phyloP scores from a whole-genome alignment of 2,888 invertebrate species.

The Lasioglossum leucozonium region DNA sequence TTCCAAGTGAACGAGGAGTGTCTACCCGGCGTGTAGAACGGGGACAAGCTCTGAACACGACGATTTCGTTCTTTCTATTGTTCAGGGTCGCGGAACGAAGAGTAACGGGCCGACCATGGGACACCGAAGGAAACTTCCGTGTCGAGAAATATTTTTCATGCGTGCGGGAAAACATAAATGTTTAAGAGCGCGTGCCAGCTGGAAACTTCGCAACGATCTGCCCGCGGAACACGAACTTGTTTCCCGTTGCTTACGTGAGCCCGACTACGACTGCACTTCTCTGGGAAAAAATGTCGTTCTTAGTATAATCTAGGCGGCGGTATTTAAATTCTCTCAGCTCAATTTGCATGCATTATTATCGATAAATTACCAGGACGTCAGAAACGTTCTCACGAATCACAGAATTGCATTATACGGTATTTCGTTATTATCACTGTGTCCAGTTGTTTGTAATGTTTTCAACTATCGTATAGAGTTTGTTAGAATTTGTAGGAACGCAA shows the following conservation, averaged over 20 bases:
- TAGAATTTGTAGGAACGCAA: background rate
- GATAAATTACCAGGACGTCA: background rate
- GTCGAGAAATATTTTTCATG: slow-evolving; percentile 39
- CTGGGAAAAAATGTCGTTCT: background rate
- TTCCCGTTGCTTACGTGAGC: slow-evolving; percentile 28
- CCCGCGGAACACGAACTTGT: slow-evolving; percentile 43
- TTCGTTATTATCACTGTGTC: too few species aligned
- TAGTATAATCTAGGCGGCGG: slow-evolving; percentile 2
- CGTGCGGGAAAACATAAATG: slow-evolving; percentile 50
- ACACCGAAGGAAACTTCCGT: slow-evolving; percentile 30
- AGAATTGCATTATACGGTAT: background rate
- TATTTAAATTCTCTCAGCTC: background rate
- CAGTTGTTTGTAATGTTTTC: too few species aligned
- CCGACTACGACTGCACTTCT: background rate
- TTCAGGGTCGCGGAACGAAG: slow-evolving; percentile 39
- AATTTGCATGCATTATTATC: background rate
- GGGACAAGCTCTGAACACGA: slow-evolving; percentile 14
- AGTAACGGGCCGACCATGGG: slow-evolving; percentile 26
- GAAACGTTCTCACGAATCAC: background rate
- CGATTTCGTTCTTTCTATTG: slow-evolving; percentile 39
- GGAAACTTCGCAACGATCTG: slow-evolving; percentile 32
- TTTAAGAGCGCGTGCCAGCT: slow-evolving; percentile 39
- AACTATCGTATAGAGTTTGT: background rate
- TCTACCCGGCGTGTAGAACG: background rate
- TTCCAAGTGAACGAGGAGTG: slow-evolving; percentile 13